These are phyloP conservation scores for Chromoteleia sp. DNA, from an alignment of 2,888 invertebrate species.

Conservation along the genomic window DNA sequence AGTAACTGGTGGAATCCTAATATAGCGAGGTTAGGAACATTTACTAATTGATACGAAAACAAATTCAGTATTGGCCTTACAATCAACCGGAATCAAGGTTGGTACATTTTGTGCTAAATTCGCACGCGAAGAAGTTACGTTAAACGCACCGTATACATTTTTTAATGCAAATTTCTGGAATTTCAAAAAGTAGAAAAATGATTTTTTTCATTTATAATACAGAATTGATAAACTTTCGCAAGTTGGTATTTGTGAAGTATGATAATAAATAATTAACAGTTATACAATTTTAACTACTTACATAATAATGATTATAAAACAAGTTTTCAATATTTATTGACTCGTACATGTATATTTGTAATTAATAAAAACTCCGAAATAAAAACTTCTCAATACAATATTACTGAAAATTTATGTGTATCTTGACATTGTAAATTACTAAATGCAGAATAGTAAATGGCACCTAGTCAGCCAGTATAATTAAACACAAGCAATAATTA, in stretches of 20 bases:
- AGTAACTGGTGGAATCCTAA: constrained; percentile 16
- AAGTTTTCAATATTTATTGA: no score
- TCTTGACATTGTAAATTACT: constrained; percentile 34
- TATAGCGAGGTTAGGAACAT: constrained; percentile 15
- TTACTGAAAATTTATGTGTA: constrained; percentile 14
- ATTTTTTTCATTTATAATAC: no score
- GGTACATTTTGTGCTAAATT: constrained; percentile 6
- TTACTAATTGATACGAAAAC: constrained; percentile 41
- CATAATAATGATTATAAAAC: no score
- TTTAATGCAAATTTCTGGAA: no score
- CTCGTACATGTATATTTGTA: no score
- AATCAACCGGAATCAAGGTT: constrained; percentile 32
- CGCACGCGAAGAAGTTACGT: background rate
- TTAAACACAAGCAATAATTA: constrained; percentile 31
- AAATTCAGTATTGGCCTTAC: constrained; percentile 27
- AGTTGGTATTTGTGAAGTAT: no score
- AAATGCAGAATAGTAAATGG: constrained; percentile 23
- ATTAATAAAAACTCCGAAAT: no score
- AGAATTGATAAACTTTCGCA: no score
- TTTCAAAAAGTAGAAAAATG: no score
- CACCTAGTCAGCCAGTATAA: constrained; percentile 19
- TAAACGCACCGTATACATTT: no score
- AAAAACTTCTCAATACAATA: background rate
- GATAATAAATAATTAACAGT: no score
- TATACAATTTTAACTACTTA: no score